Evolutionary conservation across 2,888 invertebrate genomes (phyloP).

Genomic region (Latrodectus elegans): DNA sequence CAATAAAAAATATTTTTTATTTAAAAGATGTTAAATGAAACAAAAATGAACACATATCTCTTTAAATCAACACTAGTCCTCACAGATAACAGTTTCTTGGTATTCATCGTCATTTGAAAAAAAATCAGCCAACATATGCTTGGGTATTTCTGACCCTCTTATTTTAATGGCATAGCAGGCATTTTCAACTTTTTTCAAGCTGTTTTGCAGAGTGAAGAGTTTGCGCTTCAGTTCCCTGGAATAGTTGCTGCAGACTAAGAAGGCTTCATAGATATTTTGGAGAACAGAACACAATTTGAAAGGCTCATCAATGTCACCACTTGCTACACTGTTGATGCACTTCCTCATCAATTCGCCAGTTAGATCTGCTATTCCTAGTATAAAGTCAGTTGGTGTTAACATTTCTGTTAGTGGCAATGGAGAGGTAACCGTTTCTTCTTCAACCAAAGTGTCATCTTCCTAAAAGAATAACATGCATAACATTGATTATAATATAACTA

Average conservation of each 20-base stretch:
- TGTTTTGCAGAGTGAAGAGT: constrained; percentile 82
- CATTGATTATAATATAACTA: no score
- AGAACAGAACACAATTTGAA: constrained; percentile 81
- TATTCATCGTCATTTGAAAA: constrained; percentile 73
- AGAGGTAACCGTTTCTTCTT: neutral
- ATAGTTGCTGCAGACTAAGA: constrained; percentile 78
- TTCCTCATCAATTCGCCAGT: constrained; percentile 93
- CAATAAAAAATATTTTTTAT: neutral
- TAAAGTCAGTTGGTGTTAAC: constrained; percentile 77
- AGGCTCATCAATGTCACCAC: constrained; percentile 84
- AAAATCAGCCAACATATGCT: constrained; percentile 80
- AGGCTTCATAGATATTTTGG: constrained; percentile 77
- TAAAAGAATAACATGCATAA: neutral
- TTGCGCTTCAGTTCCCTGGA: constrained; percentile 83
- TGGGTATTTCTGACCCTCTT: constrained; percentile 86
- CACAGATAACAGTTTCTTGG: constrained; percentile 27
- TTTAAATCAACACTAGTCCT: constrained; percentile 4
- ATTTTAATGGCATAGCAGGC: constrained; percentile 88
- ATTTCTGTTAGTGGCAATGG: constrained; percentile 69
- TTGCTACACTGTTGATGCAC: constrained; percentile 87
- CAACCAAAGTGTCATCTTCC: neutral
- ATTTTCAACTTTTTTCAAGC: constrained; percentile 87
- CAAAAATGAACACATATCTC: neutral
- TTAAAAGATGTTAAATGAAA: neutral
- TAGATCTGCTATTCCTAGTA: constrained; percentile 89